Evolutionary conservation across 1,140 invertebrate genomes (phyloP).

Genomic region (Charaxes varanes): DNA sequence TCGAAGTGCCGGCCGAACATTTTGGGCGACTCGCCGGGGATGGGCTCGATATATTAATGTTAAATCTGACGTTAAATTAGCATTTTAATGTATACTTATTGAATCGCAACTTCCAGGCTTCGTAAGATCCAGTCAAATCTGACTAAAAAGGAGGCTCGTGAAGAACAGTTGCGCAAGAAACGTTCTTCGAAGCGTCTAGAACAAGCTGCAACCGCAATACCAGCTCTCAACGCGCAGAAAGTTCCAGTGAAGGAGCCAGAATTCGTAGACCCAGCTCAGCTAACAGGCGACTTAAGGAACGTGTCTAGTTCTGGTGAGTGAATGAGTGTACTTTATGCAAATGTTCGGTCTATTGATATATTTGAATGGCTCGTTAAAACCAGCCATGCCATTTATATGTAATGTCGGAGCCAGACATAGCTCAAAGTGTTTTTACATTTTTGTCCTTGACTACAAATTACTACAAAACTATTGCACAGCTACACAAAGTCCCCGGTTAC

Average conservation of each 20-base stretch:
- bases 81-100: no score
- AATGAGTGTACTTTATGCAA: not conserved
- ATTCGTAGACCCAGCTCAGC: constrained; percentile 38
- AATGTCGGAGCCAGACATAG: no score
- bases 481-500: no score
- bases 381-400: no score
- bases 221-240: constrained; percentile 45
- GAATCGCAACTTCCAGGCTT: constrained; percentile 41
- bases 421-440: no score
- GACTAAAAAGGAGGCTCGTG: constrained; percentile 23
- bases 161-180: constrained; percentile 23
- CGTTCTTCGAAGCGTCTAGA: constrained; percentile 21
- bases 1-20: constrained; percentile 99
- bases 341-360: no score
- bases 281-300: constrained; percentile 55
- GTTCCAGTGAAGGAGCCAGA: constrained; percentile 39
- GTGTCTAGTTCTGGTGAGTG: constrained; percentile 33
- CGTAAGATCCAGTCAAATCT: constrained; percentile 46
- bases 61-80: no score
- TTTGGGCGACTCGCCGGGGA: constrained; percentile 97
- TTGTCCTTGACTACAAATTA: no score
- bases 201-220: constrained; percentile 27
- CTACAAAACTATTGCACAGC: no score
- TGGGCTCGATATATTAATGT: constrained; percentile 97
- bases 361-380: no score